A percentile compares a stretch with the other conserved stretches of the same genome.
These are phyloP conservation scores for Blomia tropicalis DNA, from an alignment of 2,888 invertebrate genomes.

Conservation along the genomic window DNA sequence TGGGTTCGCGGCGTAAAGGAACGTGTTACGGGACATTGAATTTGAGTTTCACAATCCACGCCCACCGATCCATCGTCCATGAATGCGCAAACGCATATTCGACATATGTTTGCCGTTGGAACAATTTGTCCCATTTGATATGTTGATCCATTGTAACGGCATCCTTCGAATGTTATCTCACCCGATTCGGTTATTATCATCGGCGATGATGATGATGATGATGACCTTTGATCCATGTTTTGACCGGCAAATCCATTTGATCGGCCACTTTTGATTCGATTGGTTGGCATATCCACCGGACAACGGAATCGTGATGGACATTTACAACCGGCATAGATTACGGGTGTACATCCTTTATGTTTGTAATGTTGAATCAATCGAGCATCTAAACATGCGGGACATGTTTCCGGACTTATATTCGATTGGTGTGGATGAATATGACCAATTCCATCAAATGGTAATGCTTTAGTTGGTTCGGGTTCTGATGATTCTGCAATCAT, in stretches of 20 bases:
- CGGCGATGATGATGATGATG: neutral
- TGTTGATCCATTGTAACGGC: neutral
- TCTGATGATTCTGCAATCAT: neutral
- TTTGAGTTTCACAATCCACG: constrained; percentile 3
- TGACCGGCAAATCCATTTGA: neutral
- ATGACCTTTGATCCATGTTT: too few species aligned
- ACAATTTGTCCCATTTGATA: neutral
- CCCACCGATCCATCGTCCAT: neutral
- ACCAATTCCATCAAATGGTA: neutral
- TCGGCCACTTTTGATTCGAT: neutral
- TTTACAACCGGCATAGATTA: constrained; percentile 12
- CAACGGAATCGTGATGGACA: constrained; percentile 22
- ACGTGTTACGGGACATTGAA: constrained; percentile 10
- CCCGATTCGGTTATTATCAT: neutral
- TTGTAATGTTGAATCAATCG: constrained; percentile 20
- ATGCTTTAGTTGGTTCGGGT: neutral
- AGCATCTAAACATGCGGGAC: constrained; percentile 16
- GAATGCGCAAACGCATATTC: constrained; percentile 6
- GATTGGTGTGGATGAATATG: constrained; percentile 5
- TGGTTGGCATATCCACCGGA: neutral
- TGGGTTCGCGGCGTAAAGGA: neutral
- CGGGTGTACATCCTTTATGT: neutral
- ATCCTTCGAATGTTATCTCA: neutral
- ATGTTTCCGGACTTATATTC: neutral
- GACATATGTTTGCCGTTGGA: neutral